A percentile compares a stretch with the other conserved stretches of the same genome.
Conservation (phyloP, 2,888 invertebrate species). For the Lutraria lutraria region DNA sequence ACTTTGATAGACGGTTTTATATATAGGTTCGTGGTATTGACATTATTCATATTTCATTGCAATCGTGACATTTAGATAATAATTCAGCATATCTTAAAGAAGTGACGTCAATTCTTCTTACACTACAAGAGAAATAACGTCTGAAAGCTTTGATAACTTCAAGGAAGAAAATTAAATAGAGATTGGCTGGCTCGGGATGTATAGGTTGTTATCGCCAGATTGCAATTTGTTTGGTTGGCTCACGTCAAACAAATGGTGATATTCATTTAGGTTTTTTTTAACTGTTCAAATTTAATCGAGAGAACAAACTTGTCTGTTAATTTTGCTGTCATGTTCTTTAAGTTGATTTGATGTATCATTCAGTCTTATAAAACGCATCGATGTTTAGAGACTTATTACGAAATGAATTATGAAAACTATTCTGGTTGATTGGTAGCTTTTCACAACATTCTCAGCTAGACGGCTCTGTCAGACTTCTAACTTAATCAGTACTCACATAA, state of each 20-base stretch:
- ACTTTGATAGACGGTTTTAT: no score
- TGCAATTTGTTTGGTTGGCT: neutral
- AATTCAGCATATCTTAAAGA: neutral
- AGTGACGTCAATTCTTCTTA: neutral
- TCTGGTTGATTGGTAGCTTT: neutral
- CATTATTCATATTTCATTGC: neutral
- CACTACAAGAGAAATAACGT: neutral
- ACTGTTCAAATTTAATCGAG: neutral
- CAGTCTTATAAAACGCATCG: neutral
- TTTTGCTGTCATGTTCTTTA: neutral
- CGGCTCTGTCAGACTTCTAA: no score
- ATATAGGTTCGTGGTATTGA: neutral
- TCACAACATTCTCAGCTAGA: neutral
- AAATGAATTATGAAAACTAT: neutral
- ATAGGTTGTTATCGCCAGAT: neutral
- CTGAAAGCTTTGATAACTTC: neutral
- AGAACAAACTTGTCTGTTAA: neutral
- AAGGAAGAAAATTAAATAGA: neutral
- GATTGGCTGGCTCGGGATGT: neutral
- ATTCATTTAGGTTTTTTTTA: neutral
- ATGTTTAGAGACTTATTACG: neutral
- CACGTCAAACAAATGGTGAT: neutral
- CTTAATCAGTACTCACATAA: no score
- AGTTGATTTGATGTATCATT: neutral
- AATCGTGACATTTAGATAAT: neutral